Percentiles rank a stretch among this genome's conserved stretches.
phyloP scores from a whole-genome alignment of 1,140 invertebrate genomes.

The Oncopodura yosiiana region DNA sequence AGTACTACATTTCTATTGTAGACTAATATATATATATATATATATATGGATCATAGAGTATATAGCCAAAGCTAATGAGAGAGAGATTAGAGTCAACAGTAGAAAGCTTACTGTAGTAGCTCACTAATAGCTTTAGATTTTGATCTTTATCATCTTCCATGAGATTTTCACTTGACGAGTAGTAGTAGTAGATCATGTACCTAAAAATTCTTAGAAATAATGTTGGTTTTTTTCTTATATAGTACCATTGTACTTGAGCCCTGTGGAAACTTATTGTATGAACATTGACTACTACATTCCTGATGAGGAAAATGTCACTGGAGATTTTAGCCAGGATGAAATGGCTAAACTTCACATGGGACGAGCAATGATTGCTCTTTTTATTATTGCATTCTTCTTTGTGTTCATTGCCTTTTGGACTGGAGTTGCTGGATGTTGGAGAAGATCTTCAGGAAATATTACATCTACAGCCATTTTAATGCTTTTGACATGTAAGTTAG shows the following conservation, averaged over 20 bases:
- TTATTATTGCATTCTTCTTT: conserved; percentile 78
- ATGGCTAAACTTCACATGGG: conserved; percentile 81
- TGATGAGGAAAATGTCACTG: conserved; percentile 69
- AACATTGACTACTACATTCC: conserved; percentile 89
- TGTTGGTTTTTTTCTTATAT: conserved; percentile 42
- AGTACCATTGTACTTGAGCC: conserved; percentile 83
- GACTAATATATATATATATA: too few species aligned
- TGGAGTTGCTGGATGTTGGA: conserved; percentile 83
- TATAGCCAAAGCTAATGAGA: too few species aligned
- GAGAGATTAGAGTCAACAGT: too few species aligned
- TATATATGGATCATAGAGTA: too few species aligned
- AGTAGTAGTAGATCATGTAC: background rate
- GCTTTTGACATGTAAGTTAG: conserved; percentile 69
- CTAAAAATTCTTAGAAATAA: conserved; percentile 7
- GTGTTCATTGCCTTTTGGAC: conserved; percentile 89
- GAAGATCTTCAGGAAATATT: conserved; percentile 80
- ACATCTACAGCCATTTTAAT: conserved; percentile 85
- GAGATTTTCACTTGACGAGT: too few species aligned
- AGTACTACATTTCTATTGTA: too few species aligned
- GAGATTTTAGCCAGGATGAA: conserved; percentile 66
- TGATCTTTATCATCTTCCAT: too few species aligned
- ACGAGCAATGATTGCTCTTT: conserved; percentile 78
- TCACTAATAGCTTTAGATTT: background rate
- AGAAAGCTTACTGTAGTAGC: background rate
- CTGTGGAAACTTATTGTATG: conserved; percentile 86